phyloP scores from a whole-genome alignment of 2,113 vertebrate species.

The Scytalopus superciliaris region DNA sequence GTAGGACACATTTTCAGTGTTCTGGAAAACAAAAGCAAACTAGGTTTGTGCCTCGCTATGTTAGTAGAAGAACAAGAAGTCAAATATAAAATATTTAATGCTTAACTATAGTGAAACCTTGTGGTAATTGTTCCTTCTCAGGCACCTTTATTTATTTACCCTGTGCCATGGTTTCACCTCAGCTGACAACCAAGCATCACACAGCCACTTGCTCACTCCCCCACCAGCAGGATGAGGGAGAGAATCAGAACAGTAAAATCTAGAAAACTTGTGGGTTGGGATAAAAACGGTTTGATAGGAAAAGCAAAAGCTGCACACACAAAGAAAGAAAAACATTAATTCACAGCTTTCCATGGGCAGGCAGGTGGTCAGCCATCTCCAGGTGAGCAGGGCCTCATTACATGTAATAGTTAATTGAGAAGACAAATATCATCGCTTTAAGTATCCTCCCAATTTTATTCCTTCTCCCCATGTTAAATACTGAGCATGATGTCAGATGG shows the following conservation, averaged over 20 bases:
- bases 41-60: not conserved
- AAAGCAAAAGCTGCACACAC: not conserved
- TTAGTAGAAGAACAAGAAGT: not conserved
- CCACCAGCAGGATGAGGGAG: not conserved
- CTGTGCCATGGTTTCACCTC: not conserved
- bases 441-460: not conserved
- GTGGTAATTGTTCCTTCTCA: not conserved
- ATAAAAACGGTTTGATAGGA: not conserved
- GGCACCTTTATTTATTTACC: not conserved
- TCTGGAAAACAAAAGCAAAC: not conserved
- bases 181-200: not conserved
- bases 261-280: not conserved
- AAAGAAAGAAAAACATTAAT: not conserved
- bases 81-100: not conserved
- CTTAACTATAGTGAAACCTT: not conserved
- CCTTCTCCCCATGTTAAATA: not conserved
- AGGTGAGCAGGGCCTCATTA: not conserved
- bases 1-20: not conserved
- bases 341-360: not conserved
- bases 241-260: not conserved
- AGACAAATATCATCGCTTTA: not conserved
- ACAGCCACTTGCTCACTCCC: not conserved
- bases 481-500: not conserved
- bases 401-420: not conserved
- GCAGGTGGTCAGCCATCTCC: not conserved